Evolutionary conservation across 2,888 invertebrate genomes (phyloP), one percentile per base, ranked within the genome.

Genomic region (Enchytraeus crypticus): DNA sequence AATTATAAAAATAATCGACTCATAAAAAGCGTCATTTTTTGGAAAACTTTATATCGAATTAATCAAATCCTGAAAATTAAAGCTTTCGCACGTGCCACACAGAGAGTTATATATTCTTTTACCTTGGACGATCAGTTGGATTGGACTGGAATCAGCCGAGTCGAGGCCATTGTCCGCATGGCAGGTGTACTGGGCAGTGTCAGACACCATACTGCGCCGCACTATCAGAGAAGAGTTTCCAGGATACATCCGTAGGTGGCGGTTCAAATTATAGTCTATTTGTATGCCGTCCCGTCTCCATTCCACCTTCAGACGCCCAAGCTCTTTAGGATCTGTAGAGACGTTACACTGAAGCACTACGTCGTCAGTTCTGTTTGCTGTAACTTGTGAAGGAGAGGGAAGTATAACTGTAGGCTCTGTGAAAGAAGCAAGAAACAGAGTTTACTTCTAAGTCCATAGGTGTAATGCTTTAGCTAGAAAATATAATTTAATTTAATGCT

Each of bases 281-380:
- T 34, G 51, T 72, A 88, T 85, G 0, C 88, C 89, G 75, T 90
- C 87, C 74, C 86, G 87, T 66, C 88, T 81, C 61, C 61, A 61
- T 29, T 30, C 34, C 43, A 57, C 51, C 14, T 27, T 34, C 5
- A 61, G 57, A 5, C n/a, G 23, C 3, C n/a, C 21, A 11, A 23
- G 33, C 45, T 61, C 61, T 3, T 47, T 53, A 23, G 49, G 32
- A 34, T 61, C 61, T 4, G 61, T 61, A 23, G 56, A 51, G 30
- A 34, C 61, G 30, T 57, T 33, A 30, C 61, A 61, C 33, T 49
- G 49, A 5, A 61, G 51, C 23, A 27, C 38, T 5, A 61, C 57
- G 30, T 49, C 33, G 23, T 55, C 49, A 23, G 51, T 23, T 3
- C 47, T 57, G 29, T 49, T 61, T 32, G 34, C 59, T 5, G 53